phyloP scores from a whole-genome alignment of 2,797 vertebrate species.

The Sebastes matsubarae region DNA sequence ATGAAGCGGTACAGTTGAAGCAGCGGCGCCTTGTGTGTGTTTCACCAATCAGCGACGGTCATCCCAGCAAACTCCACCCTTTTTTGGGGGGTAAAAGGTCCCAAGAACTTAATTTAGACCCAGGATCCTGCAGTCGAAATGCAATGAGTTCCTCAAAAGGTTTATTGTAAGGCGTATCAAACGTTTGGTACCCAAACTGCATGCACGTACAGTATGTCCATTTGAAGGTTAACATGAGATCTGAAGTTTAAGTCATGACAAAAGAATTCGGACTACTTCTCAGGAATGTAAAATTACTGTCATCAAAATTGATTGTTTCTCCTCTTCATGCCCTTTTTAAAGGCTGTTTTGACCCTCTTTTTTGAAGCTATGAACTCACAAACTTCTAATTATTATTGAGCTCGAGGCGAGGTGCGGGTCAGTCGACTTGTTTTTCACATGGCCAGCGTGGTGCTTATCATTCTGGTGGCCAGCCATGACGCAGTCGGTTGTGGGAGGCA shows the following conservation, averaged over 20 bases:
- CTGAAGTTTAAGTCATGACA: neutral
- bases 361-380: slow-evolving; percentile 3
- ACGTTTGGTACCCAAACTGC: neutral
- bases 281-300: slow-evolving; percentile 34
- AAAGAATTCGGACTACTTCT: neutral
- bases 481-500: slow-evolving; percentile 51
- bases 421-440: slow-evolving; percentile 41
- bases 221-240: neutral
- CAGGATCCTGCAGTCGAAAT: no score
- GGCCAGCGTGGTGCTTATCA: slow-evolving; percentile 39
- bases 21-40: no score
- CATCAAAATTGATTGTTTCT: neutral
- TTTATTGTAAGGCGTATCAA: neutral
- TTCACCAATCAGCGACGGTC: no score
- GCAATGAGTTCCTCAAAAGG: no score
- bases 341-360: neutral
- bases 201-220: neutral
- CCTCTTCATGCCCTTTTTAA: neutral
- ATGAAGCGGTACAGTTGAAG: no score
- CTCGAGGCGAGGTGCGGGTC: slow-evolving; percentile 1
- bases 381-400: slow-evolving; percentile 36
- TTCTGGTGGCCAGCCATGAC: slow-evolving; percentile 47
- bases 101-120: no score
- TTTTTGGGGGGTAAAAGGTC: no score
- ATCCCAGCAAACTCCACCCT: no score